Conservation (phyloP, 2,113 vertebrate genomes). For the Monopterus albus region DNA sequence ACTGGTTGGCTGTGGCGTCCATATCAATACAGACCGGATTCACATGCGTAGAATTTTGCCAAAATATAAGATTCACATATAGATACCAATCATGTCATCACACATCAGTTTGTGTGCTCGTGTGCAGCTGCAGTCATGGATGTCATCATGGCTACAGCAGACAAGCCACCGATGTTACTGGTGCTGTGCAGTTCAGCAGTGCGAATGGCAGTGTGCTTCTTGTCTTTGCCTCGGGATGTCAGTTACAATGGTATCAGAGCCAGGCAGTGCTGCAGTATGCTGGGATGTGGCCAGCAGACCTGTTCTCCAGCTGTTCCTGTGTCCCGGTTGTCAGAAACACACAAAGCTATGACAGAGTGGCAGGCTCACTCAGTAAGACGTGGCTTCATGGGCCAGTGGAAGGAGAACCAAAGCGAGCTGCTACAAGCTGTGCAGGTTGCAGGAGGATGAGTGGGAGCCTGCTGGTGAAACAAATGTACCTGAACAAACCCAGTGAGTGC, state of each 20-base stretch:
- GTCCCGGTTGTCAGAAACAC: slow-evolving; percentile 42
- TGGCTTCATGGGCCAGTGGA: slow-evolving; percentile 20
- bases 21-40: not conserved
- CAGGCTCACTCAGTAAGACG: not conserved
- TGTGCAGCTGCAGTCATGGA: too few relatives aligned
- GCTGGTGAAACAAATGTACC: slow-evolving; percentile 29
- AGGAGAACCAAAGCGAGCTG: slow-evolving; percentile 7
- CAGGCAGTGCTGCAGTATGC: slow-evolving; percentile 20
- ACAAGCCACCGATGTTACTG: slow-evolving; percentile 2
- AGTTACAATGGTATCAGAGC: too few relatives aligned
- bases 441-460: not conserved
- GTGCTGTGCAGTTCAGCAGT: not conserved
- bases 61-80: too few relatives aligned
- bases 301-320: slow-evolving; percentile 17
- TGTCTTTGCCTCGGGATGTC: not conserved
- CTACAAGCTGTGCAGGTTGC: slow-evolving; percentile 21
- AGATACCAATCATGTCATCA: too few relatives aligned
- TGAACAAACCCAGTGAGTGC: slow-evolving; percentile 25
- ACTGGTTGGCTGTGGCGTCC: not conserved
- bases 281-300: slow-evolving; percentile 26
- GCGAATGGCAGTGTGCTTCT: too few relatives aligned
- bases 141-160: too few relatives aligned
- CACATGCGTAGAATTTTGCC: too few relatives aligned
- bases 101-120: too few relatives aligned
- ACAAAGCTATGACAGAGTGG: slow-evolving; percentile 22